These are phyloP conservation scores for Hippolais icterina DNA, from an alignment of 2,113 vertebrate genomes.

Conservation along the genomic window DNA sequence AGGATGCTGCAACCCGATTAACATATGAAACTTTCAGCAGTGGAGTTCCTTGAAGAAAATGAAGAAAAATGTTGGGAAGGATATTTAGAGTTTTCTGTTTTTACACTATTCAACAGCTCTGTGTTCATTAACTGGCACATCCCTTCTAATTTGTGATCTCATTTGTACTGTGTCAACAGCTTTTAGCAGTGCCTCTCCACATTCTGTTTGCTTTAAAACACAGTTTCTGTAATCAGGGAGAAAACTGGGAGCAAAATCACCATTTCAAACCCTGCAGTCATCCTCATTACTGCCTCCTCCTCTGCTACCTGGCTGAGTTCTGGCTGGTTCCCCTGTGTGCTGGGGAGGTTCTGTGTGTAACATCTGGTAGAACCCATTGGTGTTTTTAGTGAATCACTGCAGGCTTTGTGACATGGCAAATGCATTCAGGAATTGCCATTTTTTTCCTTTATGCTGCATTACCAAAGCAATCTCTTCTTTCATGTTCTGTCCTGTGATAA, in stretches of 20 bases:
- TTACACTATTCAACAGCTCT: constrained; percentile 43
- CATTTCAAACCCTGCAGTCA: background rate
- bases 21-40: background rate
- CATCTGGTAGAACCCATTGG: background rate
- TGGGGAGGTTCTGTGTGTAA: background rate
- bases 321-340: background rate
- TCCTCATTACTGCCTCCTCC: background rate
- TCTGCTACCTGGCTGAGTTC: background rate
- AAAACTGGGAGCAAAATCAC: background rate
- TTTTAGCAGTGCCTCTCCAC: constrained; percentile 44
- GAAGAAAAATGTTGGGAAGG: background rate
- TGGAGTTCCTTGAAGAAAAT: background rate
- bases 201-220: constrained; percentile 41
- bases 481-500: background rate
- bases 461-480: background rate
- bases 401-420: background rate
- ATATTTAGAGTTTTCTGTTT: constrained; percentile 12
- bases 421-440: background rate
- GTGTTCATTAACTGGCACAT: constrained; percentile 54
- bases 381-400: background rate
- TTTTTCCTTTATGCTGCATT: background rate
- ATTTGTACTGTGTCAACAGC: constrained; percentile 62
- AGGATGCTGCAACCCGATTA: background rate
- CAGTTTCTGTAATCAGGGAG: background rate
- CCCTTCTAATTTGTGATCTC: constrained; percentile 59